Base-by-base conservation (phyloP, 2,888 invertebrate genomes). In the Hyposoter dolosus region DNA sequence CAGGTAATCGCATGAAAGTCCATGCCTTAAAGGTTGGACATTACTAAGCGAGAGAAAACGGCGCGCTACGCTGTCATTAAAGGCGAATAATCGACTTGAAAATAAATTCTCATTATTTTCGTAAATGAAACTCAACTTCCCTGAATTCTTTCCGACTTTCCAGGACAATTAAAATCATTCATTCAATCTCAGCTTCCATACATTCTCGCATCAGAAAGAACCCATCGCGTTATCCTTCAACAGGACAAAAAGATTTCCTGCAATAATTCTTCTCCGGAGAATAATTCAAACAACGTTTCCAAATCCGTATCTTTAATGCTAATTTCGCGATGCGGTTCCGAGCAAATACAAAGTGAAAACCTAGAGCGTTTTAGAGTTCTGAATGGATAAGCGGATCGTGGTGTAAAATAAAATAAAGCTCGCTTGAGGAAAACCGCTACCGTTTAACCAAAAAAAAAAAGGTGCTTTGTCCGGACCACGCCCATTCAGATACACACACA, bases 1-100 rank as follows among this genome's bases (percentile, higher is more conserved):
- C 90, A 89, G 89, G 89, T 92, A 92, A 92, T 92, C 91, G 91
- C 90, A 89, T 89, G 90, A 91, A 90, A 91, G 90, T 75, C 87
- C 63, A 32, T 74, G 83, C 87, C 74, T 86, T 72, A 74, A 86
- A 83, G 85, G 81, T 78, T 79, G 83, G 43, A 50, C 66, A 17
- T 35, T n/a, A 69, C 28, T 60, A 45, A 4, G 53, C 80, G 3
- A 66, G 72, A 65, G 66, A 43, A 74, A 81, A 74, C 28, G 19
- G 28, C 74, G 32, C 53, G 81, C 60, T 72, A 32, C 65, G 32
- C 50, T 15, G 12, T 60, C 7, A 60, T 40, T 72, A 71, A 40
- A 72, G 53, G 56, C 72, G 72, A 23, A 53, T 65, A 79, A 19
- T 35, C 40, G 4, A 74, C 43, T 69, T 32, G 35, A 19, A 53